These are phyloP conservation scores for Streptopelia turtur DNA, from an alignment of 2,797 vertebrate species.

Conservation along the genomic window DNA sequence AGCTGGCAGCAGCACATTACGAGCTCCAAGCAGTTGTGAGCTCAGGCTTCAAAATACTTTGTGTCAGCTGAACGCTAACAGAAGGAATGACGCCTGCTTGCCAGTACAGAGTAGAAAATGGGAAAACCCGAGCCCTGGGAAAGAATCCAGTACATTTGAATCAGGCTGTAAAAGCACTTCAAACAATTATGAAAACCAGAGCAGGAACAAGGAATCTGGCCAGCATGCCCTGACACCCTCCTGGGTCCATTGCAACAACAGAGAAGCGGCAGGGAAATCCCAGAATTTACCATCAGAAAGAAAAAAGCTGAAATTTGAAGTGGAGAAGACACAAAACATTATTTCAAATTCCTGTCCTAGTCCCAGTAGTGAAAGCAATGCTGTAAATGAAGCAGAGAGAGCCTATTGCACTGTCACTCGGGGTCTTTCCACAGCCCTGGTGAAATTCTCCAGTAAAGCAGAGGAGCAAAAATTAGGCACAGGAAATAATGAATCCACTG, in stretches of 20 bases:
- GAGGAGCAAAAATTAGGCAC: neutral
- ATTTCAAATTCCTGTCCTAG: neutral
- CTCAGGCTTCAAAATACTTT: neutral
- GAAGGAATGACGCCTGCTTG: neutral
- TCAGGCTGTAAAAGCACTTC: constrained; percentile 29
- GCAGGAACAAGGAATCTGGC: neutral
- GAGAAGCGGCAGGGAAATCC: neutral
- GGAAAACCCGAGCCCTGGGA: constrained; percentile 1
- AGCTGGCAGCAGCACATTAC: neutral
- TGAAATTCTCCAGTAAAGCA: neutral
- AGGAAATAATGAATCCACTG: neutral
- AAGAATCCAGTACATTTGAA: constrained; percentile 58
- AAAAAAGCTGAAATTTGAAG: constrained; percentile 88
- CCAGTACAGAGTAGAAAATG: neutral
- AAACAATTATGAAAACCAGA: neutral
- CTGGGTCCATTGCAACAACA: neutral
- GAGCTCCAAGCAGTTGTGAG: neutral
- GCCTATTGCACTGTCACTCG: neutral
- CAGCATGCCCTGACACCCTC: neutral
- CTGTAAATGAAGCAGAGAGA: neutral
- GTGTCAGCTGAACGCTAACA: neutral
- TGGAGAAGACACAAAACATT: neutral
- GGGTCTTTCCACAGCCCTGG: neutral
- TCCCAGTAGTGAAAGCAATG: neutral
- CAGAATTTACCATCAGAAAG: constrained; percentile 84